These are phyloP conservation scores for Pseudorhiza aurosa DNA, from an alignment of 30 jellyfish, hydroid and myxozoan species.

Conservation along the genomic window DNA sequence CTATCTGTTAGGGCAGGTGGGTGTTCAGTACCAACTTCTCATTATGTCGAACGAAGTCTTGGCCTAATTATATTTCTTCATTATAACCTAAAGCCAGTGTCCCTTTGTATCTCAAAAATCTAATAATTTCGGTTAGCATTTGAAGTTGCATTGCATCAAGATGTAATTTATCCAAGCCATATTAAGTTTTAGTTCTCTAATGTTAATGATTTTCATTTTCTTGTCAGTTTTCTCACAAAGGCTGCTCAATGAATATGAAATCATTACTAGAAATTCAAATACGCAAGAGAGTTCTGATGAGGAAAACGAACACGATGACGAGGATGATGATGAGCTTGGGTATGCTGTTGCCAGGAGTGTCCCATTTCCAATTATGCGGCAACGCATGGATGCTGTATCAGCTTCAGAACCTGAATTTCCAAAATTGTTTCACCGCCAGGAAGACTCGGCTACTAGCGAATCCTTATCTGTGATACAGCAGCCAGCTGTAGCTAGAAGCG, in stretches of 20 bases:
- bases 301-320: conserved; percentile 16
- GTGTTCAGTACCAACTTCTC: too few species aligned
- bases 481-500: conserved; percentile 17
- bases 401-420: conserved; percentile 87
- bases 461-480: conserved; percentile 61
- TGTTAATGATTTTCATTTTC: too few species aligned
- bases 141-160: too few species aligned
- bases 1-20: conserved; percentile 43
- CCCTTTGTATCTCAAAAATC: too few species aligned
- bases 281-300: not conserved
- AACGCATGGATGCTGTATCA: conserved; percentile 75
- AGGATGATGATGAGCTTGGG: conserved; percentile 62
- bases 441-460: conserved; percentile 49
- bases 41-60: too few species aligned
- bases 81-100: too few species aligned
- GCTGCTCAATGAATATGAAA: conserved; percentile 48
- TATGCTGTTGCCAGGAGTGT: conserved; percentile 67
- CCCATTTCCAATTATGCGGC: conserved; percentile 49
- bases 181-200: too few species aligned
- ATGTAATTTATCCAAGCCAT: too few species aligned
- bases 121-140: too few species aligned
- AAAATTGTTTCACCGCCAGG: conserved; percentile 74
- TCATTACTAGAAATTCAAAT: conserved; percentile 31
- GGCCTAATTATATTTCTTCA: too few species aligned
- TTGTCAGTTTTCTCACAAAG: conserved; percentile 15